These are phyloP conservation scores for Coilia nasus DNA, from an alignment of 2,797 vertebrate species.

Conservation along the genomic window DNA sequence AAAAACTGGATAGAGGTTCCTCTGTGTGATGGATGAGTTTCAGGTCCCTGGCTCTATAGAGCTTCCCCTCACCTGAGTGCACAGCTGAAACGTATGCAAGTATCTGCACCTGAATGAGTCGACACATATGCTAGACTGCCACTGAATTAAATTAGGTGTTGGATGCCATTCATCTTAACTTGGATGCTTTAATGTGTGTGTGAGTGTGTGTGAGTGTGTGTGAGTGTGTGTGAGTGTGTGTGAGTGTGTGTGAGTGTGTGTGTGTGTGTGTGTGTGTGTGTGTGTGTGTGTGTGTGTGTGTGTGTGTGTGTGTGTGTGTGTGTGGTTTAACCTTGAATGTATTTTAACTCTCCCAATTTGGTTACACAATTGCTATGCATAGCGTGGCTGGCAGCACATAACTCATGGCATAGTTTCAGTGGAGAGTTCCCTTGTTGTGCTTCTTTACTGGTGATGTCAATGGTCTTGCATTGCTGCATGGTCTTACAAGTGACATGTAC, in stretches of 20 bases:
- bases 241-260: neutral
- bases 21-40: slow-evolving; percentile 1
- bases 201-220: neutral
- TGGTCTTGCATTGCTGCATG: no score
- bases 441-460: neutral
- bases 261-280: neutral
- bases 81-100: neutral
- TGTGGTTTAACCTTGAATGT: neutral
- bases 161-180: slow-evolving; percentile 6
- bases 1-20: neutral
- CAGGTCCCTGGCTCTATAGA: neutral
- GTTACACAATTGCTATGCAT: neutral
- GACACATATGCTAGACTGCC: neutral
- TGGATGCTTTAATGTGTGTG: neutral
- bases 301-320: slow-evolving; percentile 16
- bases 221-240: slow-evolving; percentile 15
- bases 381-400: neutral
- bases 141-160: neutral
- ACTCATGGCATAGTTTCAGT: neutral
- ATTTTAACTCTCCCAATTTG: neutral
- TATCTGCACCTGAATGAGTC: neutral
- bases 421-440: neutral
- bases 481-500: neutral
- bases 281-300: neutral
- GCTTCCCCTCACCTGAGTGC: slow-evolving; percentile 1